Percentiles rank a stretch among this genome's conserved stretches.
phyloP scores from a whole-genome alignment of 2,888 invertebrate species.

The Mythimna vitellina region DNA sequence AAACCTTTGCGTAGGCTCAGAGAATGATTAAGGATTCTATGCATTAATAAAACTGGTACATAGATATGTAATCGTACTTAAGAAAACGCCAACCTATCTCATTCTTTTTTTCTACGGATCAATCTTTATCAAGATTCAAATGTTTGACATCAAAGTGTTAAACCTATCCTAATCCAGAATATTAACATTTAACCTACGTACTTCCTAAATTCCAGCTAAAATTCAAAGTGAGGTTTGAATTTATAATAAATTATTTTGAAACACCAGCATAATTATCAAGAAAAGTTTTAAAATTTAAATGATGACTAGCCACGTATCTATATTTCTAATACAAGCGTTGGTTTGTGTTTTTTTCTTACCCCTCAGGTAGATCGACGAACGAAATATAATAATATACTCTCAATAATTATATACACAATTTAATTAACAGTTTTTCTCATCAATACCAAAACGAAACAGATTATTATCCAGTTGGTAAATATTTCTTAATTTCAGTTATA shows the following conservation, averaged over 20 bases:
- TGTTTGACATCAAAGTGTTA: no score
- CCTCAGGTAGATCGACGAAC: not conserved
- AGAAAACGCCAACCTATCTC: not conserved
- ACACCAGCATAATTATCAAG: not conserved
- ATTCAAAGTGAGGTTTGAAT: not conserved
- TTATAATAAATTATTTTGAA: not conserved
- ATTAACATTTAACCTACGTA: not conserved
- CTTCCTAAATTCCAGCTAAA: not conserved
- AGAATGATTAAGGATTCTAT: not conserved
- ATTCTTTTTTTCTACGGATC: not conserved
- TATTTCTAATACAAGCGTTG: constrained; percentile 4
- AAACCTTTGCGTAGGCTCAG: not conserved
- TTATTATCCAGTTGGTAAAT: constrained; percentile 12
- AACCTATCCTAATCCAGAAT: not conserved
- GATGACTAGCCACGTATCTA: not conserved
- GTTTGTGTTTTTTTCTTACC: not conserved
- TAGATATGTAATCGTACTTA: constrained; percentile 2
- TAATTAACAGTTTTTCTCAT: constrained; percentile 1
- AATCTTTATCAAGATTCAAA: not conserved
- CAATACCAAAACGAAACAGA: constrained; percentile 5
- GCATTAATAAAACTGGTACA: not conserved
- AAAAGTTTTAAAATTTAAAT: not conserved
- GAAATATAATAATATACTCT: constrained; percentile 3
- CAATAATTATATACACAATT: constrained; percentile 1
- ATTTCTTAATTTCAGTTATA: constrained; percentile 1